phyloP scores from a whole-genome alignment of 2,113 vertebrate species.

The Dromas ardeola region DNA sequence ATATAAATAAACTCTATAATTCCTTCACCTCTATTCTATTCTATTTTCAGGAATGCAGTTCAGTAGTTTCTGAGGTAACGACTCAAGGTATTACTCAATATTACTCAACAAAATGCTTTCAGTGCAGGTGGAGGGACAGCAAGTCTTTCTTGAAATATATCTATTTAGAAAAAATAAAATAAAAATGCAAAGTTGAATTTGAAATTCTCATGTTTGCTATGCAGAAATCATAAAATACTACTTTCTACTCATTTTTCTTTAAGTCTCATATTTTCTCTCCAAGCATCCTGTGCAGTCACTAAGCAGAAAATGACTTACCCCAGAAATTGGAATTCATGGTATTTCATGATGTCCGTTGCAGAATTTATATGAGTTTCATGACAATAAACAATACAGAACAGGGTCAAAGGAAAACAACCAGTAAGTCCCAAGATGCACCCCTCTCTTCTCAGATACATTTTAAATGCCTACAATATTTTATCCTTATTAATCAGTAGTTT shows the following conservation, averaged over 20 bases:
- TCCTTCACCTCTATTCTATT: not conserved
- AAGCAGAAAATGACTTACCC: not conserved
- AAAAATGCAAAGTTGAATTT: not conserved
- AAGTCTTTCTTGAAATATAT: not conserved
- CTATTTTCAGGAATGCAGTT: not conserved
- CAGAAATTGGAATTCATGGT: not conserved
- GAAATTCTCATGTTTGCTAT: not conserved
- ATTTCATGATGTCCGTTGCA: not conserved
- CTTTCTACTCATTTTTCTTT: not conserved
- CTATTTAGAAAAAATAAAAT: not conserved
- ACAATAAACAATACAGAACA: not conserved
- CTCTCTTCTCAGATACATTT: not conserved
- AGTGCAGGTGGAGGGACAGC: not conserved
- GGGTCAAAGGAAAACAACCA: not conserved
- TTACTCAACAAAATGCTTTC: not conserved
- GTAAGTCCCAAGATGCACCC: not conserved
- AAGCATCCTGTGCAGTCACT: not conserved
- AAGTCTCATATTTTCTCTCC: not conserved
- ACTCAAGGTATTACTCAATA: not conserved
- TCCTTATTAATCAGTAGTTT: not conserved
- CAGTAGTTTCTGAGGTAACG: not conserved
- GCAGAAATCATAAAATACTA: not conserved
- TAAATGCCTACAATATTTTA: not conserved
- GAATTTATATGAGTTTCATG: not conserved
- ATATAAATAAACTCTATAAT: not conserved